Percentiles rank a stretch among this genome's conserved stretches.
phyloP scores from a whole-genome alignment of 2,113 vertebrate species.

The Nothobranchius kuhntae region DNA sequence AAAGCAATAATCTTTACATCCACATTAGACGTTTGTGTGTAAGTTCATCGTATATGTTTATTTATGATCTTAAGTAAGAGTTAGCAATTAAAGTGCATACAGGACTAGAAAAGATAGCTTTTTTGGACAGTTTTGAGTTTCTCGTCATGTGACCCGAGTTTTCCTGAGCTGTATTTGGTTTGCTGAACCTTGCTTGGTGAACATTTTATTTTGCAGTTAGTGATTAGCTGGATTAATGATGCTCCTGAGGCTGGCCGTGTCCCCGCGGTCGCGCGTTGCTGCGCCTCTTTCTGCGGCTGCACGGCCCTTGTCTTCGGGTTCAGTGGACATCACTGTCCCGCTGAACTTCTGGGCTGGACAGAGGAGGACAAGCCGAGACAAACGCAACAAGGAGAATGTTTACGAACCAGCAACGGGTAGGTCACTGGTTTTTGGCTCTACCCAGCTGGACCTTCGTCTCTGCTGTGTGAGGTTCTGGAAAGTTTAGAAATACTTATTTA shows the following conservation, averaged over 20 bases:
- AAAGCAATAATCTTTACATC: too few species aligned
- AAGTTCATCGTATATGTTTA: too few species aligned
- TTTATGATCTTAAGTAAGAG: not conserved
- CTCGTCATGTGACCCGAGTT: too few species aligned
- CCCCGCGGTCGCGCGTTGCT: too few species aligned
- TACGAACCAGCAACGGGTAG: conserved; percentile 92
- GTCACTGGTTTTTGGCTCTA: not conserved
- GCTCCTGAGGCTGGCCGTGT: conserved; percentile 36
- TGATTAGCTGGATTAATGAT: conserved; percentile 14
- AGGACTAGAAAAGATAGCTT: too few species aligned
- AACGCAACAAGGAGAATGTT: conserved; percentile 76
- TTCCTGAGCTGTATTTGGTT: too few species aligned
- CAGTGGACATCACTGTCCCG: conserved; percentile 72
- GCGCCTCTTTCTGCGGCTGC: conserved; percentile 44
- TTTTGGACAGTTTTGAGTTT: too few species aligned
- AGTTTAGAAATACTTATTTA: too few species aligned
- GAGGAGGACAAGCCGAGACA: conserved; percentile 76
- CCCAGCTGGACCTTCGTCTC: conserved; percentile 49
- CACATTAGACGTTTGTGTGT: not conserved
- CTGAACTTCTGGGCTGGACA: conserved; percentile 88
- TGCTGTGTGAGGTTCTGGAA: not conserved
- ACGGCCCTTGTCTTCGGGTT: conserved; percentile 80
- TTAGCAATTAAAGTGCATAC: too few species aligned
- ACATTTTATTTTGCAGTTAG: conserved; percentile 4
- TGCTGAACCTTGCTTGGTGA: too few species aligned